Base-by-base conservation (phyloP, 2,888 invertebrate genomes). In the Thysanoteuthis rhombus region DNA sequence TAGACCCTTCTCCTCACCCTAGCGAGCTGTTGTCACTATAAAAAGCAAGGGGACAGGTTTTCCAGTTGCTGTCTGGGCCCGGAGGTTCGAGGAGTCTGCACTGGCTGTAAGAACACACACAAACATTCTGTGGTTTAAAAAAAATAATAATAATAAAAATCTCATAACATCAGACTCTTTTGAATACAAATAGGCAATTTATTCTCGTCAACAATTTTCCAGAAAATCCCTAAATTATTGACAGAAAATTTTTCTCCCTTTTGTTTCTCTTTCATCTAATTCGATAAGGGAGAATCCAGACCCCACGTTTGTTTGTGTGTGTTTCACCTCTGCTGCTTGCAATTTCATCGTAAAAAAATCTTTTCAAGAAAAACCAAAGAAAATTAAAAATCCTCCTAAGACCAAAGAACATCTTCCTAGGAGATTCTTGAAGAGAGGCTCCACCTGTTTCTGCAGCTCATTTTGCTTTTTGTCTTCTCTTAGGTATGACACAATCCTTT, bases 1-100 rank as follows among this genome's bases (percentile, higher is more conserved):
- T 1, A 75, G 75, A 75, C 36, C 75, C 75, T 75, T 36, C 75
- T 16, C n/a, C 75, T 16, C 75, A n/a, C n/a, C n/a, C 75, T 36
- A 75, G 12, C n/a, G 28, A 58, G 32, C 25, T 75, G n/a, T 75
- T 75, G 75, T 92, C 45, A 92, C n/a, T 92, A 92, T 92, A 92
- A 92, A 75, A 92, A 45, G 92, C 92, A 45, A 40, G 92, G 92
- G 42, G 45, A 92, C 42, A 42, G 42, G 42, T 45, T 92, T 40
- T 22, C 39, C 45, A 92, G 45, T 92, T 92, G 92, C 92, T 92
- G 92, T 40, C 92, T 92, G 92, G 75, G 42, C 92, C 92, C 32
- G 45, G 42, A 40, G 92, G 40, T 92, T 42, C 16, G 45, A 45
- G 92, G 42, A 42, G n/a, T 92, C 92, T 92, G 45, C 25, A 92